Conservation (phyloP, 2,113 vertebrate species). For the Mungos mungo region DNA sequence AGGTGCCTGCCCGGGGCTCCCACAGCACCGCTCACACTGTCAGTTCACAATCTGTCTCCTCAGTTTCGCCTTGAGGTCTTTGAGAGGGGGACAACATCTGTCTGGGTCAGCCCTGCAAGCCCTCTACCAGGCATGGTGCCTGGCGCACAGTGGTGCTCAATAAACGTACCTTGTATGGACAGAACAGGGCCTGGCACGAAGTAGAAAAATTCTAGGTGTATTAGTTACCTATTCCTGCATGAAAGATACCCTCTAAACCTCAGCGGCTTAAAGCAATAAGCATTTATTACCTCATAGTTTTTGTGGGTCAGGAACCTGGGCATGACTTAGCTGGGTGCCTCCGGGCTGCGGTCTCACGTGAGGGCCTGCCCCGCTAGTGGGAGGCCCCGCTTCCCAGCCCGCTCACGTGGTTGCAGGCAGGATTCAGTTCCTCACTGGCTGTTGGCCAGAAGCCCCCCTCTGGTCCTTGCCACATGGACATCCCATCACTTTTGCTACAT, state of each 20-base stretch:
- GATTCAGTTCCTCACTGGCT: neutral
- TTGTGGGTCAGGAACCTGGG: neutral
- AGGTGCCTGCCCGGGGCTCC: neutral
- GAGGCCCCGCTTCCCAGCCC: neutral
- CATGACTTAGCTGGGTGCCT: neutral
- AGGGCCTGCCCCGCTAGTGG: neutral
- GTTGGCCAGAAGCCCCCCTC: neutral
- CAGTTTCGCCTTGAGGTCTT: neutral
- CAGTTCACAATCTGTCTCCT: neutral
- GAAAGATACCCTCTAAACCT: neutral
- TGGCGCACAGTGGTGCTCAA: neutral
- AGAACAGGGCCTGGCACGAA: neutral
- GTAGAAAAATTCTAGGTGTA: neutral
- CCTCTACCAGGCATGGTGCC: neutral
- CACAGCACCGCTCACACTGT: neutral
- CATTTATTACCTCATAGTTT: neutral
- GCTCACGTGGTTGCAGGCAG: neutral
- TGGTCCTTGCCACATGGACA: neutral
- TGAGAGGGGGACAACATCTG: neutral
- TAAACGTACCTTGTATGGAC: neutral
- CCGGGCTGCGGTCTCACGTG: neutral
- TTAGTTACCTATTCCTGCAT: neutral
- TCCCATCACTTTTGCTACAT: neutral
- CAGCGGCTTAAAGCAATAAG: neutral
- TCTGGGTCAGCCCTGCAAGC: neutral